Evolutionary conservation across 1,140 invertebrate species (phyloP).

Genomic region (Proctacanthus coquilletti): DNA sequence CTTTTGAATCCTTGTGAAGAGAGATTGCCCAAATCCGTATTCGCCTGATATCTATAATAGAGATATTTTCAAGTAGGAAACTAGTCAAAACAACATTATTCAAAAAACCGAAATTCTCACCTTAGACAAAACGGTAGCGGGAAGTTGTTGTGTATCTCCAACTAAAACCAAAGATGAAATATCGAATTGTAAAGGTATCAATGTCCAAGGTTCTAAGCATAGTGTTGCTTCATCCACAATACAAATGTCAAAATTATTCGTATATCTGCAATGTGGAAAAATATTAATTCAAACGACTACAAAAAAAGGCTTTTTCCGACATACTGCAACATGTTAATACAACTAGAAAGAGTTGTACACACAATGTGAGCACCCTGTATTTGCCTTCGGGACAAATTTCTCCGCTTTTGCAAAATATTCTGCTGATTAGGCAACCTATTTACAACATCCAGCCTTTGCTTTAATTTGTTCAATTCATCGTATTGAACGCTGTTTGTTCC

Average conservation of each 20-base stretch:
- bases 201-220: conserved; percentile 61
- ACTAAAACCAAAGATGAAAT: conserved; percentile 66
- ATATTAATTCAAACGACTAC: background rate
- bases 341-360: conserved; percentile 30
- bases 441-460: conserved; percentile 8
- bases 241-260: conserved; percentile 55
- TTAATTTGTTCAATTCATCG: background rate
- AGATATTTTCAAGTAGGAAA: background rate
- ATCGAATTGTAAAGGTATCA: conserved; percentile 60
- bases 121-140: conserved; percentile 62
- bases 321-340: conserved; percentile 16
- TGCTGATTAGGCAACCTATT: conserved; percentile 5
- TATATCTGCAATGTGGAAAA: conserved; percentile 22
- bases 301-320: too few relatives aligned
- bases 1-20: conserved; percentile 37
- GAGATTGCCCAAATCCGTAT: conserved; percentile 16
- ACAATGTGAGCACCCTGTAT: conserved; percentile 24
- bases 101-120: conserved; percentile 27
- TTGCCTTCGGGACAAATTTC: conserved; percentile 9
- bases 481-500: background rate
- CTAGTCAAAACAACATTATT: background rate
- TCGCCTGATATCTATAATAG: conserved; percentile 13
- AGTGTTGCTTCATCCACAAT: conserved; percentile 89
- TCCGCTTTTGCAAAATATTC: background rate
- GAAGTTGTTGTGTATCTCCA: conserved; percentile 76